phyloP scores from a whole-genome alignment of 2,888 invertebrate genomes.

The Morpho achilles region DNA sequence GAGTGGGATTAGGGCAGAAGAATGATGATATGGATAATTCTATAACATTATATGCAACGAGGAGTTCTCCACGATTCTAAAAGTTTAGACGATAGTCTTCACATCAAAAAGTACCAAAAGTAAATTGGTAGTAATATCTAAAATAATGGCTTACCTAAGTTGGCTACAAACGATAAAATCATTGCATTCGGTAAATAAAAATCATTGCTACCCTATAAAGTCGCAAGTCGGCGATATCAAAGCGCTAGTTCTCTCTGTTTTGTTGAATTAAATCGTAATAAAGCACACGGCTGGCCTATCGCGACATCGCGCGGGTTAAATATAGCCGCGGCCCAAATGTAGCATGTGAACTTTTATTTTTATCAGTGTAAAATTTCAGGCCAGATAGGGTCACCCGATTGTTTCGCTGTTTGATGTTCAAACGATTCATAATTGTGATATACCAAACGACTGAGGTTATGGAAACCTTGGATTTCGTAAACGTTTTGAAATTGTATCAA shows the following conservation, averaged over 20 bases:
- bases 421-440: conserved; percentile 15
- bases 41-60: no score
- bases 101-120: no score
- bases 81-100: no score
- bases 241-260: conserved; percentile 48
- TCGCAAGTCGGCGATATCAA: conserved; percentile 62
- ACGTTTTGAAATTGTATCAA: conserved; percentile 1
- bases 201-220: conserved; percentile 34
- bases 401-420: conserved; percentile 14
- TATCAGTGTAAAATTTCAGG: conserved; percentile 43
- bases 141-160: no score
- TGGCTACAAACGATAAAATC: no score
- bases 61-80: no score
- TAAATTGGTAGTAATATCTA: no score
- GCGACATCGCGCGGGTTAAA: conserved; percentile 32
- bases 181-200: no score
- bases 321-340: conserved; percentile 35
- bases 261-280: conserved; percentile 76
- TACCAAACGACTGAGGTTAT: conserved; percentile 6
- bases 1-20: no score
- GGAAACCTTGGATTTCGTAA: conserved; percentile 2
- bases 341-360: conserved; percentile 37
- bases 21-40: no score
- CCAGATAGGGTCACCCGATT: conserved; percentile 31
- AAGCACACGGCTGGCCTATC: conserved; percentile 50